Evolutionary conservation across 2,113 vertebrate genomes (phyloP), one percentile per base, ranked within the genome.

Genomic region (Mobula birostris): DNA sequence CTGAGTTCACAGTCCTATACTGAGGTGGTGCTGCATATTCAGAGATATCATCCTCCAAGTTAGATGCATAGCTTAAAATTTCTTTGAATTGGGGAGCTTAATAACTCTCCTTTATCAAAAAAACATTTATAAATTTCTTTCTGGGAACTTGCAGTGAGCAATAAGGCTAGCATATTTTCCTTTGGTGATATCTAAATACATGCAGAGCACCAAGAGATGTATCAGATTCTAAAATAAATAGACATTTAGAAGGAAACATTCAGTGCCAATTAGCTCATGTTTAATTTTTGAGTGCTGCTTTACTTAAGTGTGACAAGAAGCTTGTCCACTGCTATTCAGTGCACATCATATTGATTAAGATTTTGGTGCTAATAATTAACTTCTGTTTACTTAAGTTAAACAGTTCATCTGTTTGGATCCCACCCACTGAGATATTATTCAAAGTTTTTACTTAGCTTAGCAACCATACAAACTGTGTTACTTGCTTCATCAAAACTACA

Each of bases 141-240:
- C 58, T 61, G 9, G 85, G n/a, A 63, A 88, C 29, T 63, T 88
- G 24, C 24, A 83, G 21, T 61, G 56, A 58, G 11, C 48, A 87
- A 87, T 7, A 63, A 12, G 8, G 0, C 58, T 63, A 24, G 12
- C 7, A 7, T 27, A 63, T 63, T 63, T 88, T 14, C 58, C 58
- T 88, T 88, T 88, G 5, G 63, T 74, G 15, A 63, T n/a, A 88
- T 63, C 14, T 7, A 24, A 74, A 4, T 12, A 88, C 36, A 66
- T 32, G 0, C 15, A 32, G 66, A 88, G 2, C 5, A 66, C 11
- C 58, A 7, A 66, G 61, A 66, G 61, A 32, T 32, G 58, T 63
- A 63, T 88, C 11, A 87, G 82, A 29, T 61, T 14, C 61, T n/a
- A 63, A 88, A 74, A 88, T 63, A 88, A 88, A 88, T 88, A 63